These are phyloP conservation scores for Dexiosoma caninum DNA, from an alignment of 2,888 invertebrate genomes.

Conservation along the genomic window DNA sequence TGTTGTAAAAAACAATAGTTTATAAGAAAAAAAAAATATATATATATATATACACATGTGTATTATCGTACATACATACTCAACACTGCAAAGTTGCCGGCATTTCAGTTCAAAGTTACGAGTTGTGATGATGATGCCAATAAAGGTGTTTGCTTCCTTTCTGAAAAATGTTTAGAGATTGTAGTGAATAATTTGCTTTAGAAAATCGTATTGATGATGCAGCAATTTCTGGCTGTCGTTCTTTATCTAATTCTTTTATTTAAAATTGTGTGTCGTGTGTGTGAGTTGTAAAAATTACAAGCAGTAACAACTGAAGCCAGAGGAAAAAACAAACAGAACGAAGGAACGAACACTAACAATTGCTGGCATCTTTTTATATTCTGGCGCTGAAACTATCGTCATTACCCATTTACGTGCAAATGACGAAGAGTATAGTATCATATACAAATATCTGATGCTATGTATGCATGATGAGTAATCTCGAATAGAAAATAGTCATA, in stretches of 20 bases:
- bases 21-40: not conserved
- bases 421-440: not conserved
- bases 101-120: not conserved
- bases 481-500: no score
- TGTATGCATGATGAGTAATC: no score
- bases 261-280: conserved; percentile 28
- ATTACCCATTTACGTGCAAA: not conserved
- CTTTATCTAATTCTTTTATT: not conserved
- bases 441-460: no score
- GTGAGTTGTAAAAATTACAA: conserved; percentile 41
- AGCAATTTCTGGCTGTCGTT: conserved; percentile 40
- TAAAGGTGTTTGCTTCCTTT: conserved; percentile 40
- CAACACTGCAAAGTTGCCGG: conserved; percentile 1
- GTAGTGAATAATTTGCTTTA: conserved; percentile 16
- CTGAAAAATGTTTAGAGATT: conserved; percentile 28
- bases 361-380: conserved; percentile 18
- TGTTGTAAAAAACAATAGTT: not conserved
- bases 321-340: no score
- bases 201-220: conserved; percentile 50
- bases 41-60: no score
- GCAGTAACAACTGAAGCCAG: conserved; percentile 26
- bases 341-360: no score
- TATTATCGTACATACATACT: conserved; percentile 6
- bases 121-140: conserved; percentile 49
- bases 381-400: not conserved